Base-by-base conservation (phyloP, 2,888 invertebrate genomes). In the Ctena decussata region DNA sequence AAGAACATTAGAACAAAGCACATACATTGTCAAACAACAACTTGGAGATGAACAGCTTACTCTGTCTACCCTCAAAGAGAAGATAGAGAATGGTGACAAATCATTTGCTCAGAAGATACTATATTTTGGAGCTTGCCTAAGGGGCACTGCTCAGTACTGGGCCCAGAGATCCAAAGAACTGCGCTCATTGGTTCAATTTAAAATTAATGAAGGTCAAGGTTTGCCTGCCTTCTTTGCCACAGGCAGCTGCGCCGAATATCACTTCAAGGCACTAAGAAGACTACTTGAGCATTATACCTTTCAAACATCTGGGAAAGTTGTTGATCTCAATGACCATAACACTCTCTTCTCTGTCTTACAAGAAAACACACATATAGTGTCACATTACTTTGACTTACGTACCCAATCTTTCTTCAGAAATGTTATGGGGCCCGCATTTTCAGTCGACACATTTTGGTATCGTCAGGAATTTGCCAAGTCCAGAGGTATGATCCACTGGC, bases 401-500 rank as follows among this genome's bases (percentile, higher is more conserved):
- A 89, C 86, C 18, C 70, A 74, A 27, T 74, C 76, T 21, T 89
- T 83, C 77, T 89, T 85, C 41, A 60, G 74, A 41, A 46, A 71
- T 12, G 85, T 87, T 18, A 83, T 90, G 82, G 57, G 39, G 12
- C 82, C 85, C 24, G 85, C 77, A 27, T 84, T 90, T 78, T 76
- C 78, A 21, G 87, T 90, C 27, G 11, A 86, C 39, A 80, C 75
- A 27, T 89, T 83, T 57, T 89, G 89, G 90, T 88, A 85, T 69
- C 35, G 89, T 15, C 84, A 83, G 75, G 86, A 83, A 71, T 87
- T 82, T 73, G 83, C 85, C 11, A 87, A 87, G 41, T 80, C 83
- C 1, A 53, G 86, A 8, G 82, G 89, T n/a, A 89, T 82, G 87
- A 57, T 89, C 15, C 85, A 89, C 57, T 87, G 86, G 82, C 90